Conservation (phyloP, 2,113 vertebrate species). For the Macquaria ambigua region DNA sequence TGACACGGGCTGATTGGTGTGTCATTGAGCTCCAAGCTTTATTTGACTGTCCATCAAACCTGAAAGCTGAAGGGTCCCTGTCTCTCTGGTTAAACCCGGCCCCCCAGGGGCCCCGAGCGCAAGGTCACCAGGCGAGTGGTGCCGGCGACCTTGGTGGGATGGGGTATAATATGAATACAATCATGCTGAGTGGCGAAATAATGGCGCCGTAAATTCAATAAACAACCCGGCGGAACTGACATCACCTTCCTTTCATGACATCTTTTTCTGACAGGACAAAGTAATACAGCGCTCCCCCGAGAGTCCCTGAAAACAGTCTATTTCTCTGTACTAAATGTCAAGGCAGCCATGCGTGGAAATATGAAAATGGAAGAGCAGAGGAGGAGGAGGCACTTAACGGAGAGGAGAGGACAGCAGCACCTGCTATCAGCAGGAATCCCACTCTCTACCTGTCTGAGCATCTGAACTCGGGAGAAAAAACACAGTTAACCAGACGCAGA, state of each 20-base stretch:
- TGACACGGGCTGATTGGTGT: slow-evolving; percentile 68
- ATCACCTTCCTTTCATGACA: slow-evolving; percentile 79
- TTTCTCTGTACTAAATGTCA: slow-evolving; percentile 80
- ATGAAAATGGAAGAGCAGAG: slow-evolving; percentile 69
- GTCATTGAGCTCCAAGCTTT: slow-evolving; percentile 71
- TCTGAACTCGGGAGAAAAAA: slow-evolving; percentile 37
- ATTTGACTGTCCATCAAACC: slow-evolving; percentile 74
- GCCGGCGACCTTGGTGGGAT: slow-evolving; percentile 75
- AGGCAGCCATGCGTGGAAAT: slow-evolving; percentile 77
- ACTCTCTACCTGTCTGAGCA: slow-evolving; percentile 36
- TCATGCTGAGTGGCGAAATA: slow-evolving; percentile 84
- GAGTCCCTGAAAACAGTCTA: slow-evolving; percentile 78
- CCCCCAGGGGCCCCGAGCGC: slow-evolving; percentile 33
- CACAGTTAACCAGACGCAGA: slow-evolving; percentile 7
- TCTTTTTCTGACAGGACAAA: slow-evolving; percentile 79
- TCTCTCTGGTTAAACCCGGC: slow-evolving; percentile 55
- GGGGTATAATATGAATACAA: slow-evolving; percentile 84
- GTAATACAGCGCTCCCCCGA: slow-evolving; percentile 75
- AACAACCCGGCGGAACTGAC: slow-evolving; percentile 79
- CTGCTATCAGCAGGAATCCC: slow-evolving; percentile 58
- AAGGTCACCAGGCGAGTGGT: slow-evolving; percentile 71
- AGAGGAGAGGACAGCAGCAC: slow-evolving; percentile 61
- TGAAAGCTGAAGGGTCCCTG: slow-evolving; percentile 67
- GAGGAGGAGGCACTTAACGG: slow-evolving; percentile 63
- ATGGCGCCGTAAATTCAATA: slow-evolving; percentile 83